Evolutionary conservation across 1,140 invertebrate species (phyloP), one percentile per base, ranked within the genome.

Genomic region (Drosophila lacteicornis): DNA sequence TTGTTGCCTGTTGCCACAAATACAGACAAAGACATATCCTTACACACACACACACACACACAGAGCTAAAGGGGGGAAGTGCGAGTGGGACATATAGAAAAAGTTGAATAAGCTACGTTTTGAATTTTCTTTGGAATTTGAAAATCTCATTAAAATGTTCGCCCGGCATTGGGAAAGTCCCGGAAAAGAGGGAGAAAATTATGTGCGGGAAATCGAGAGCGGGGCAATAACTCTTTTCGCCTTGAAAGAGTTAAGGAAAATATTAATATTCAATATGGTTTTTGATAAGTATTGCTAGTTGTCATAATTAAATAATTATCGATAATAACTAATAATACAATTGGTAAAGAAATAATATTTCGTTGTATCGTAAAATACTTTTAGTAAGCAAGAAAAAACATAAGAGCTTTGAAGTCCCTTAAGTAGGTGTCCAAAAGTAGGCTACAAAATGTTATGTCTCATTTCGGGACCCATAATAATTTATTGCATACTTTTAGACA

Each of bases 71-170:
- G 6, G 59, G 11, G 25, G 51, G 58, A 22, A 45, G 51, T 51
- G 71, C 25, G 27, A 7, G 49, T 17, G 33, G 30, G 22, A 69
- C 15, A 71, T 30, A 58, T 38, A 69, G 56, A 51, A 61, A 57
- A 75, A 75, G 57, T 80, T 75, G 63, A 79, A 79, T 49, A 66
- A 58, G 80, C 63, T 40, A 61, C 65, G 66, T 75, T 80, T 84
- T 79, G 62, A 79, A 76, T 86, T 85, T 81, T 81, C 82, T 81
- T 77, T 78, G 82, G 78, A 81, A 79, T 81, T 86, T 63, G 62
- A 86, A 82, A 86, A 87, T 82, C 79, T 82, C 83, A 76, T 87
- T 87, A 86, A 82, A 86, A 87, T 87, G 79, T 82, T 86, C 67
- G 62, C 58, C 79, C 71, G 46, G 51, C 61, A 46, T 62, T 56